Conservation (phyloP, 2,888 invertebrate species). For the Diarsia dahlii region DNA sequence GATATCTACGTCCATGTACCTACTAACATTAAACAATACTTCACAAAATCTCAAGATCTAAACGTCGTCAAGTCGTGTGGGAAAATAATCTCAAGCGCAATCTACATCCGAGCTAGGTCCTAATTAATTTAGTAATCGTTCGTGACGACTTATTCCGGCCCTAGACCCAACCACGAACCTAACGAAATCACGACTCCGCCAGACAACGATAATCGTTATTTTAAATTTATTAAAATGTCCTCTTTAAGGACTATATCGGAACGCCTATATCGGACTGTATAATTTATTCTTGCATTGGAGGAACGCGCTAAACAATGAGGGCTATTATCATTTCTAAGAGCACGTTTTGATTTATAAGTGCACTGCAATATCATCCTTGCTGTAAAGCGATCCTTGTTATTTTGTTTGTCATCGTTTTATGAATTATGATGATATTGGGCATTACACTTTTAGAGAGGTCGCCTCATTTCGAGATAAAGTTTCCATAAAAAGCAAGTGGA, state of each 20-base stretch:
- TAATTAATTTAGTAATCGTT: conserved; percentile 91
- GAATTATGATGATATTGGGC: conserved; percentile 11
- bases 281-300: conserved; percentile 88
- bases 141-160: conserved; percentile 90
- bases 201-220: conserved; percentile 90
- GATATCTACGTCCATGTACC: conserved; percentile 64
- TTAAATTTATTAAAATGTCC: conserved; percentile 91
- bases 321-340: conserved; percentile 84
- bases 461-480: conserved; percentile 5
- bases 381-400: conserved; percentile 37
- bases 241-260: conserved; percentile 90
- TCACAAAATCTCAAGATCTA: conserved; percentile 85
- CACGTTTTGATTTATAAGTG: conserved; percentile 79
- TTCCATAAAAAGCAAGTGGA: conserved; percentile 33
- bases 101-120: conserved; percentile 89
- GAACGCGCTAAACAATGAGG: conserved; percentile 85
- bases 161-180: conserved; percentile 88
- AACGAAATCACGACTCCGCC: conserved; percentile 90
- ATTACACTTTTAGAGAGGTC: conserved; percentile 5
- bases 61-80: conserved; percentile 87
- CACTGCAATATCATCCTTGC: conserved; percentile 62
- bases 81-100: conserved; percentile 89
- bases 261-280: conserved; percentile 89
- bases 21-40: conserved; percentile 81
- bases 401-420: conserved; percentile 31